Conservation (phyloP, 2,888 invertebrate species). For the Omphaloscelis lunosa region DNA sequence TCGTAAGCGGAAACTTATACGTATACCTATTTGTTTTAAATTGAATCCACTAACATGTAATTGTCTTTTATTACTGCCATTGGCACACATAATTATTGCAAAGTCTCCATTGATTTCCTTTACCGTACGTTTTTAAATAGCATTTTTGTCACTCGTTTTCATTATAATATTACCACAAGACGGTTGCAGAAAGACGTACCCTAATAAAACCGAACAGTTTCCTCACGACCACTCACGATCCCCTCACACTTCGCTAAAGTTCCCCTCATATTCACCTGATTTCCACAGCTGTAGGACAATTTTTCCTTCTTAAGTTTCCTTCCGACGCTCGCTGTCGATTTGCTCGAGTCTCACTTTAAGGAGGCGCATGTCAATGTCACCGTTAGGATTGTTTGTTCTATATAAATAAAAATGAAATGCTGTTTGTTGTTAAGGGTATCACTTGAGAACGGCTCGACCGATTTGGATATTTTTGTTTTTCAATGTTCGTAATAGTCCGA, state of each 20-base stretch:
- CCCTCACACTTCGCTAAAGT: slow-evolving; percentile 25
- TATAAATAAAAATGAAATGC: no score
- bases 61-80: background rate
- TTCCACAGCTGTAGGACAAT: slow-evolving; percentile 25
- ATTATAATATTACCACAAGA: background rate
- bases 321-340: slow-evolving; percentile 7
- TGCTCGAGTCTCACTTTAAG: background rate
- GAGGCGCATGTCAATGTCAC: background rate
- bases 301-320: slow-evolving; percentile 25
- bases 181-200: slow-evolving; percentile 12
- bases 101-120: background rate
- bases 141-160: background rate
- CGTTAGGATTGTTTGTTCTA: background rate
- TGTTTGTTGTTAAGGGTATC: no score
- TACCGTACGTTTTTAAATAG: no score
- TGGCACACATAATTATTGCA: no score
- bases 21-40: background rate
- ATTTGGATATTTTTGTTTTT: no score
- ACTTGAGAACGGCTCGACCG: no score
- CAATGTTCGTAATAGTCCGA: no score
- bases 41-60: background rate
- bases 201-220: slow-evolving; percentile 22
- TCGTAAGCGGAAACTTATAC: background rate
- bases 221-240: slow-evolving; percentile 11
- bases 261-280: slow-evolving; percentile 45